Evolutionary conservation across 2,888 invertebrate genomes (phyloP).

Genomic region (Auanema freiburgensis): DNA sequence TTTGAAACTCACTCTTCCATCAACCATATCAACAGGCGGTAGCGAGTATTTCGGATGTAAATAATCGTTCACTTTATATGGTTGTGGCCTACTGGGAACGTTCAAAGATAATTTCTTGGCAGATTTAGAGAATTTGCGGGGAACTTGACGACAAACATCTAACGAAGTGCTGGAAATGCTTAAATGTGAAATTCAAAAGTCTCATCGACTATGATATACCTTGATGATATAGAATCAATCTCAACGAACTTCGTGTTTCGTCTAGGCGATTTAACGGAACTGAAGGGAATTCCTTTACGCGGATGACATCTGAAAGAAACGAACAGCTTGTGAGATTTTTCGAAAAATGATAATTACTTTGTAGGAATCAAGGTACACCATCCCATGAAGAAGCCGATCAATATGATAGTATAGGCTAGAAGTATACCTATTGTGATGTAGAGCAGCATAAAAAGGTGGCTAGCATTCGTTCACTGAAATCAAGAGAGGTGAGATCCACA

Average conservation of each 20-base stretch:
- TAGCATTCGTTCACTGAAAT: conserved; percentile 4
- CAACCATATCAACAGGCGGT: conserved; percentile 37
- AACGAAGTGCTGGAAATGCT: conserved; percentile 22
- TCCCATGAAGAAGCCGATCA: conserved; percentile 49
- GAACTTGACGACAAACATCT: conserved; percentile 20
- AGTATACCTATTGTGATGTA: conserved; percentile 38
- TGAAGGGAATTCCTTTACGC: conserved; percentile 38
- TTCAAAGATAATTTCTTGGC: conserved; percentile 16
- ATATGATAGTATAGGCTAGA: conserved; percentile 41
- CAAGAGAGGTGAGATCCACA: no score
- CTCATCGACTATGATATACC: conserved; percentile 12
- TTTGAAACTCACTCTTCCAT: conserved; percentile 27
- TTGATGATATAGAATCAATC: conserved; percentile 37
- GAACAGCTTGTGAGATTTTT: not conserved
- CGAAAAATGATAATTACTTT: conserved; percentile 18
- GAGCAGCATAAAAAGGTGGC: conserved; percentile 26
- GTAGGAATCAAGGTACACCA: conserved; percentile 49
- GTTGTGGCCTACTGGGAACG: conserved; percentile 11
- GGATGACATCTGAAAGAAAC: conserved; percentile 32
- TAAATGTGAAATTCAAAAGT: conserved; percentile 7
- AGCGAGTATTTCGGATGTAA: conserved; percentile 53
- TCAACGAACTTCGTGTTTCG: conserved; percentile 44
- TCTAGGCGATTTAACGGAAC: conserved; percentile 42
- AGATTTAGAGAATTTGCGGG: conserved; percentile 17
- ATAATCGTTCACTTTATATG: conserved; percentile 36